phyloP scores from a whole-genome alignment of 1,140 invertebrate genomes.

The Protaetia brevitarsis region DNA sequence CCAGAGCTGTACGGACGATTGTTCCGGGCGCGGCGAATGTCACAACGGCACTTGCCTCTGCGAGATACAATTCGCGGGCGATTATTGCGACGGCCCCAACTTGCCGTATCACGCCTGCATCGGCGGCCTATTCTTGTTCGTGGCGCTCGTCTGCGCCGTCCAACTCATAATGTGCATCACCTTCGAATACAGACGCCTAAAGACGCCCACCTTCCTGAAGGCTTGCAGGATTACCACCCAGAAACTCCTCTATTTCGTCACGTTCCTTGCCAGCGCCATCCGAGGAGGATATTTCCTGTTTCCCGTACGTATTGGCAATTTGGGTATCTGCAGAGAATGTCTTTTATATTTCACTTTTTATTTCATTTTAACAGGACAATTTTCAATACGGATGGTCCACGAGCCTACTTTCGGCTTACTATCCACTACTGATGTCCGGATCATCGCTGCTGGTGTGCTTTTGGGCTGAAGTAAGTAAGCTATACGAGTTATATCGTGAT shows the following conservation, averaged over 20 bases:
- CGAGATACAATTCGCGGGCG: slow-evolving; percentile 70
- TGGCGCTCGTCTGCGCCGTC: slow-evolving; percentile 80
- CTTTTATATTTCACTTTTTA: slow-evolving; percentile 11
- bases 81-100: slow-evolving; percentile 61
- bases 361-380: slow-evolving; percentile 60
- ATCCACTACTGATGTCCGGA: slow-evolving; percentile 83
- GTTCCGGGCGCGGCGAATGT: slow-evolving; percentile 87
- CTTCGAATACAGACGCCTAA: slow-evolving; percentile 77
- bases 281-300: slow-evolving; percentile 87
- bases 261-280: slow-evolving; percentile 80
- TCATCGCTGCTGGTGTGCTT: slow-evolving; percentile 91
- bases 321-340: no score
- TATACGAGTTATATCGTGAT: neutral
- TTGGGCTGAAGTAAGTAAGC: slow-evolving; percentile 82
- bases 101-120: slow-evolving; percentile 66
- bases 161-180: slow-evolving; percentile 83
- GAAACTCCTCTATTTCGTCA: slow-evolving; percentile 87
- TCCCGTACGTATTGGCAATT: slow-evolving; percentile 61
- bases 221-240: slow-evolving; percentile 87
- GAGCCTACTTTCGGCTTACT: slow-evolving; percentile 84
- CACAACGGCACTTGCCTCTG: slow-evolving; percentile 87
- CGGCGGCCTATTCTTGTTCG: slow-evolving; percentile 76
- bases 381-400: slow-evolving; percentile 78
- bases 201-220: slow-evolving; percentile 72
- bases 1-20: slow-evolving; percentile 58